Evolutionary conservation across 2,113 vertebrate species (phyloP), one percentile per base, ranked within the genome.

Genomic region (Ariopsis seemanni): DNA sequence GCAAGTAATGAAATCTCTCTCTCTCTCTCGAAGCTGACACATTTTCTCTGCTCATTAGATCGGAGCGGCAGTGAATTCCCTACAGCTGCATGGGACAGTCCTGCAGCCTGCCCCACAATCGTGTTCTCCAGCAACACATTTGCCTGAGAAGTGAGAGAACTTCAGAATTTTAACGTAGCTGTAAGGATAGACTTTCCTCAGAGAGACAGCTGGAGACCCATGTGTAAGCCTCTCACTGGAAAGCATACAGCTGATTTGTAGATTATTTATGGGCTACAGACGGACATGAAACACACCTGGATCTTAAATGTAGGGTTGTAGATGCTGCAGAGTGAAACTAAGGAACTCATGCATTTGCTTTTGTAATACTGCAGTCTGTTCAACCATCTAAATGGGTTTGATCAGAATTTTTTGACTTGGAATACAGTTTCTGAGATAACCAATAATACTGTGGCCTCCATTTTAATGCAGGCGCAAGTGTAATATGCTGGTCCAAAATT

Each of bases 41-140:
- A 50, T 87, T 91, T 90, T 90, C 91, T 85, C 67, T 91, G 88
- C 84, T 90, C 89, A 92, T 94, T 91, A 90, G 55, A 81, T 60
- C 67, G 75, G 88, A 91, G 84, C 88, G 90, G 85, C 12, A 34
- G 82, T 74, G 88, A 90, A 87, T 57, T 77, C 86, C 89, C 83
- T 79, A 81, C 87, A 84, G 84, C 63, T 77, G 82, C 75, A 80
- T 80, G 50, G 27, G 82, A 84, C 77, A 88, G 89, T 57, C 85
- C 88, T 60, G 69, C 53, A 71, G 78, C 4, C 82, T 50, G 52
- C 58, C 50, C 84, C 8, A 27, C 82, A 71, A 30, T 83, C 30
- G 27, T 55, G 55, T n/a, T n/a, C 58, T 63, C 77, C 42, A 57
- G 84, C 77, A 18, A 72, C 78, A 82, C 48, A 48, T 78, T 63